phyloP scores from a whole-genome alignment of 2,113 vertebrate genomes.

The Apodemus speciosus region DNA sequence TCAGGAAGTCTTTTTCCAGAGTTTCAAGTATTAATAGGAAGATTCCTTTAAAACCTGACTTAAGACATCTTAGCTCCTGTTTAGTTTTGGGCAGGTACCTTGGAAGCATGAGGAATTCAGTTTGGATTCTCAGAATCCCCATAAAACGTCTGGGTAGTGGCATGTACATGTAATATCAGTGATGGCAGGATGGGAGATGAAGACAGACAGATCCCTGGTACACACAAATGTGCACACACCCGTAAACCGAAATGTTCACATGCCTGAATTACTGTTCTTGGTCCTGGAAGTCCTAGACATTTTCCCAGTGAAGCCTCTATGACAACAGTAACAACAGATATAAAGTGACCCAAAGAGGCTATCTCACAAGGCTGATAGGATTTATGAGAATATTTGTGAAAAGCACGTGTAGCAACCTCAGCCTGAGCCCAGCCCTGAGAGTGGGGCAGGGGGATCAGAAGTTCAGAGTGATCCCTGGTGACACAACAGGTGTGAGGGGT shows the following conservation, averaged over 20 bases:
- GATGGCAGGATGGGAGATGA: neutral
- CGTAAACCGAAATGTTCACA: neutral
- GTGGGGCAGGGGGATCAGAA: neutral
- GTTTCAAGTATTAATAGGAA: neutral
- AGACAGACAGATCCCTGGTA: neutral
- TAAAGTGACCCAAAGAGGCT: neutral
- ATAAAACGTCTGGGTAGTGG: neutral
- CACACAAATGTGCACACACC: neutral
- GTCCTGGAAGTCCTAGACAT: neutral
- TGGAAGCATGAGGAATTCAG: neutral
- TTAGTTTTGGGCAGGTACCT: neutral
- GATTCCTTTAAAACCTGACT: constrained; percentile 10
- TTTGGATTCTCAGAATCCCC: neutral
- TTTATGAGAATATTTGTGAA: neutral
- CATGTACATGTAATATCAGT: neutral
- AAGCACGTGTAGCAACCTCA: neutral
- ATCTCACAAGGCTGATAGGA: neutral
- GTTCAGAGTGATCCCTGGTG: neutral
- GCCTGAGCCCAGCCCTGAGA: neutral
- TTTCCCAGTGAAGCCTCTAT: neutral
- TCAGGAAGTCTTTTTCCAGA: constrained; percentile 45
- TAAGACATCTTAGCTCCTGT: neutral
- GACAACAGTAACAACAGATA: neutral
- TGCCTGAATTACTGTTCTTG: neutral
- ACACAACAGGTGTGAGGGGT: neutral